A percentile compares a stretch with the other conserved stretches of the same genome.
Evolutionary conservation across 1,140 invertebrate species (phyloP).

Genomic region (Heterodera carotae): DNA sequence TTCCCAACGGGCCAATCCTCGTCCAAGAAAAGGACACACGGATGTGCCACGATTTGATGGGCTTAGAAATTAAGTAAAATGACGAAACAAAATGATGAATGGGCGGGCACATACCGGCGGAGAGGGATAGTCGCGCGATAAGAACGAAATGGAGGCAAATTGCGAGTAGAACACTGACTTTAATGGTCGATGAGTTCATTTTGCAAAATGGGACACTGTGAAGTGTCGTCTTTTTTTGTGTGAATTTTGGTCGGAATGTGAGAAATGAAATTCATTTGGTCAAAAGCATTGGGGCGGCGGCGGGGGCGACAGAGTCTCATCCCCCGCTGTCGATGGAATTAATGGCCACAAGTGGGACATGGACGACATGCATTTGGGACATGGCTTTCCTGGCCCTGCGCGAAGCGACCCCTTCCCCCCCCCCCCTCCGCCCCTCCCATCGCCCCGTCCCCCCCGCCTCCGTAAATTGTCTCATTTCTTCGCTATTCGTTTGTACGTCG

Average conservation of each 20-base stretch:
- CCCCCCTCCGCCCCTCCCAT: neutral
- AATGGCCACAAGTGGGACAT: neutral
- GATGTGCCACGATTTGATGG: neutral
- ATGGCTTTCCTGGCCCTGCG: no score
- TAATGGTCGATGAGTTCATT: neutral
- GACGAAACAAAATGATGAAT: neutral
- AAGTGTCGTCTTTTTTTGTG: neutral
- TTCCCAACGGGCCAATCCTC: constrained; percentile 27
- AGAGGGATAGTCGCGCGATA: neutral
- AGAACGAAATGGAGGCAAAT: neutral
- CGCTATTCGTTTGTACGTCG: no score
- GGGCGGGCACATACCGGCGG: neutral
- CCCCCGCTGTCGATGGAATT: neutral
- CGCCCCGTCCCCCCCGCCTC: no score
- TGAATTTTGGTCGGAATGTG: neutral
- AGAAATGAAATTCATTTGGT: no score
- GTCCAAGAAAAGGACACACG: constrained; percentile 16
- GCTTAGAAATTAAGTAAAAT: neutral
- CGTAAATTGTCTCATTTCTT: no score
- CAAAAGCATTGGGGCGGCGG: no score
- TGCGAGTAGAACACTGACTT: neutral
- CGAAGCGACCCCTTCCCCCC: no score
- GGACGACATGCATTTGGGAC: no score
- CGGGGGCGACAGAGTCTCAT: no score
- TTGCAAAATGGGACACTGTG: neutral